Conservation (phyloP, 2,113 vertebrate species). For the Sorex fumeus region DNA sequence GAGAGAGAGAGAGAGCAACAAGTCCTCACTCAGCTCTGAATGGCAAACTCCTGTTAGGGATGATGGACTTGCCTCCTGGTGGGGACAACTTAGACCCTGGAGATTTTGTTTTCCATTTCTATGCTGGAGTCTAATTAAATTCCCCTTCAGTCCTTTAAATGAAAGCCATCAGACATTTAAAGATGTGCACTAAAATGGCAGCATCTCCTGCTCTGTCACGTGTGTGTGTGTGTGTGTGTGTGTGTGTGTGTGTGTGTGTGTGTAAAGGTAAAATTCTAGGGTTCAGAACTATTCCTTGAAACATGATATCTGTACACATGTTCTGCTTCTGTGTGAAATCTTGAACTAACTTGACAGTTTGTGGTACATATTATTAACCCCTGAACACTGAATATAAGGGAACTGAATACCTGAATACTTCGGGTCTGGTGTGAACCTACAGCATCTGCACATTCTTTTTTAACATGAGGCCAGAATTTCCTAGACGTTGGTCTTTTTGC, state of each 20-base stretch:
- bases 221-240: background rate
- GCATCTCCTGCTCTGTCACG: background rate
- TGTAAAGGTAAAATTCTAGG: background rate
- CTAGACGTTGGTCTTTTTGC: conserved; percentile 66
- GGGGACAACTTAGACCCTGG: too few relatives aligned
- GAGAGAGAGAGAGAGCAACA: too few relatives aligned
- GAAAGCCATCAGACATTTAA: background rate
- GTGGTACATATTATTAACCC: background rate
- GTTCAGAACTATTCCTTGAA: background rate
- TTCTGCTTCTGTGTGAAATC: background rate
- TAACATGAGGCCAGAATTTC: background rate
- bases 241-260: background rate
- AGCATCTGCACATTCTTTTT: background rate
- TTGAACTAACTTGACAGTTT: background rate
- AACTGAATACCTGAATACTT: background rate
- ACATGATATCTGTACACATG: rapidly evolving
- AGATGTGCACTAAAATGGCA: background rate
- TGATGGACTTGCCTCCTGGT: too few relatives aligned
- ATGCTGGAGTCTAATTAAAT: background rate
- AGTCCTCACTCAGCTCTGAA: too few relatives aligned
- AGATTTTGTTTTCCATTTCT: too few relatives aligned
- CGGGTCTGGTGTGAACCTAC: background rate
- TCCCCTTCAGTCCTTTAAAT: background rate
- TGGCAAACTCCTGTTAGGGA: too few relatives aligned
- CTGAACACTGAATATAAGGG: background rate